These are phyloP conservation scores for Illadopsis cleaveri DNA, from an alignment of 2,113 vertebrate genomes.

Conservation along the genomic window DNA sequence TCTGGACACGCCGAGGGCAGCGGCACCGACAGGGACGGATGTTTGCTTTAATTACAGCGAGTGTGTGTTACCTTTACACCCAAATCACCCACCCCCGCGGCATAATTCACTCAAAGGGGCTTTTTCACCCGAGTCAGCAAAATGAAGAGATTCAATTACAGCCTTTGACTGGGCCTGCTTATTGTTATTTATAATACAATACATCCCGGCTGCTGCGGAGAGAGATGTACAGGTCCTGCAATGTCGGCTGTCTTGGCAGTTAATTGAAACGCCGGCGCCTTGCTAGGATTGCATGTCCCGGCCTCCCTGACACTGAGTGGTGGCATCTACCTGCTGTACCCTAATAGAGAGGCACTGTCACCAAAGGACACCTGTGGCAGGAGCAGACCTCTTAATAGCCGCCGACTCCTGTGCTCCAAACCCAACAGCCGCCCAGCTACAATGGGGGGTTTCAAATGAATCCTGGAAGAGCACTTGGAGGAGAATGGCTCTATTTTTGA, in stretches of 20 bases:
- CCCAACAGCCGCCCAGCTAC: neutral
- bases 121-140: slow-evolving; percentile 60
- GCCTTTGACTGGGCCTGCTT: slow-evolving; percentile 57
- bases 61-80: neutral
- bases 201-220: neutral
- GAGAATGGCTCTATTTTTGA: slow-evolving; percentile 4
- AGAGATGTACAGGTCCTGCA: slow-evolving; percentile 19
- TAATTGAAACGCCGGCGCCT: slow-evolving; percentile 37
- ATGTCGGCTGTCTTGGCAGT: neutral
- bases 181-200: slow-evolving; percentile 72
- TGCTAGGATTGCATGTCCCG: neutral
- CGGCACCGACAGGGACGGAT: rapidly evolving
- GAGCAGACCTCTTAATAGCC: neutral
- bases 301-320: neutral
- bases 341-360: neutral
- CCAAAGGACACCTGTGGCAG: slow-evolving; percentile 15
- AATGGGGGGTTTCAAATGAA: neutral
- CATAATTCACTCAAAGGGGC: slow-evolving; percentile 43
- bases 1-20: neutral
- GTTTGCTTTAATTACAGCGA: neutral
- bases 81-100: neutral
- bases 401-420: neutral
- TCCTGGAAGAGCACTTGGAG: neutral
- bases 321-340: slow-evolving; percentile 23
- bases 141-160: slow-evolving; percentile 72